Percentiles rank a stretch among this genome's conserved stretches.
Conservation (phyloP, 2,797 vertebrate species). For the Micrastur ruficollis region DNA sequence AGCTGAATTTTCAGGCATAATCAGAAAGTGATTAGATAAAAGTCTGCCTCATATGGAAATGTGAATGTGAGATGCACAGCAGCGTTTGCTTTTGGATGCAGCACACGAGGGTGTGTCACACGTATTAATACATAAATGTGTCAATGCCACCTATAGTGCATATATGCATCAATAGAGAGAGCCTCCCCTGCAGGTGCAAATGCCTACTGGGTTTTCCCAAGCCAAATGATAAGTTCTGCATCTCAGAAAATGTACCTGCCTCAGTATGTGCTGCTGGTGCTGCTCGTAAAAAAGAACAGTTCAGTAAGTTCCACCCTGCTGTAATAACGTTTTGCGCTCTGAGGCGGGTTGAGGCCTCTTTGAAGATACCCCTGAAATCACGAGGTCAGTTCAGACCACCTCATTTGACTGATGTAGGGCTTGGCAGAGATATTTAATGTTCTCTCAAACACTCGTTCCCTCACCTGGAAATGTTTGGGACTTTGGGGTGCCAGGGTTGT, state of each 20-base stretch:
- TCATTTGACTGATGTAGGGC: not conserved
- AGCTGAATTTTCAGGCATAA: not conserved
- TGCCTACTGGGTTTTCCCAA: not conserved
- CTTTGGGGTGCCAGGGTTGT: not conserved
- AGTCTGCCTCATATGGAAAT: not conserved
- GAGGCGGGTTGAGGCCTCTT: not conserved
- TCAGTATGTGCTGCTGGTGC: not conserved
- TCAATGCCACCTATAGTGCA: not conserved
- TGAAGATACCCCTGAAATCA: not conserved
- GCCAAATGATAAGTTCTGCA: not conserved
- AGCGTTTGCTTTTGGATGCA: not conserved
- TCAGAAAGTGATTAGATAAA: not conserved
- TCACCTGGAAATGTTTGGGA: not conserved
- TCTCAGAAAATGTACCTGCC: not conserved
- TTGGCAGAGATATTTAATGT: not conserved
- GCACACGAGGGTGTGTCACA: not conserved
- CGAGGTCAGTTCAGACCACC: not conserved
- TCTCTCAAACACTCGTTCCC: not conserved
- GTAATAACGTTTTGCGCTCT: not conserved
- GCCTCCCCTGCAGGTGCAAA: not conserved
- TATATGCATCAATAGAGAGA: not conserved
- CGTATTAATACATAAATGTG: accelerated
- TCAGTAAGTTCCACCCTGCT: not conserved
- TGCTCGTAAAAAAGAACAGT: not conserved
- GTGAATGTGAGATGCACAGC: not conserved